These are phyloP conservation scores for Eupithecia inturbata DNA, from an alignment of 2,888 invertebrate species.

Conservation along the genomic window DNA sequence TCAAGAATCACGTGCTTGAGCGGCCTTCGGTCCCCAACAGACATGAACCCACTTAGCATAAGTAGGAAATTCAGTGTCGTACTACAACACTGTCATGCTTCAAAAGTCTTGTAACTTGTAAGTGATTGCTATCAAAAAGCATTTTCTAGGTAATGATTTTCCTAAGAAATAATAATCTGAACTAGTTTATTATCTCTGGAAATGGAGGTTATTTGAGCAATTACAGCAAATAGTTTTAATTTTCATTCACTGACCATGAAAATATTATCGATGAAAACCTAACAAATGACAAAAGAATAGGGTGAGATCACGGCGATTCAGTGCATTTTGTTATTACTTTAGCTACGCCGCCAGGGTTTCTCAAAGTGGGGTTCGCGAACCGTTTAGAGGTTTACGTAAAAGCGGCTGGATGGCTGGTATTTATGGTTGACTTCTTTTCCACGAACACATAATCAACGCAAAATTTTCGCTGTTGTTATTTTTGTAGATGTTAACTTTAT, in stretches of 20 bases:
- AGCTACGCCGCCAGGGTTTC: constrained; percentile 41
- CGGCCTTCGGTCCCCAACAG: constrained; percentile 44
- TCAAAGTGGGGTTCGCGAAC: neutral
- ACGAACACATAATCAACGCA: neutral
- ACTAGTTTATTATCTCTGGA: constrained; percentile 30
- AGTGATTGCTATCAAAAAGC: constrained; percentile 15
- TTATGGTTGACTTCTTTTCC: neutral
- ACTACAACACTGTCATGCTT: constrained; percentile 22
- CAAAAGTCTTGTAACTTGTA: constrained; percentile 28
- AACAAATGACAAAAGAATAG: constrained; percentile 41
- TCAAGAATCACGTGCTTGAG: constrained; percentile 50
- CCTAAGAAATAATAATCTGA: constrained; percentile 5
- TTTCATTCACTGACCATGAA: constrained; percentile 49
- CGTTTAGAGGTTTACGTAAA: neutral
- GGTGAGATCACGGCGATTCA: constrained; percentile 29
- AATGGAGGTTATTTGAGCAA: constrained; percentile 47
- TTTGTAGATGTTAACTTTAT: neutral
- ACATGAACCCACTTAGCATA: constrained; percentile 30
- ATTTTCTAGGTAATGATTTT: constrained; percentile 10
- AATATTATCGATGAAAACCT: constrained; percentile 41
- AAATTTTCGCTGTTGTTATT: neutral
- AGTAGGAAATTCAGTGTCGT: constrained; percentile 34
- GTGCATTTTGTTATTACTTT: constrained; percentile 19
- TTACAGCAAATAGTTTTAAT: constrained; percentile 48
- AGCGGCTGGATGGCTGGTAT: neutral